These are phyloP conservation scores for Melanophora roralis DNA, from an alignment of 2,888 invertebrate species.

Conservation along the genomic window DNA sequence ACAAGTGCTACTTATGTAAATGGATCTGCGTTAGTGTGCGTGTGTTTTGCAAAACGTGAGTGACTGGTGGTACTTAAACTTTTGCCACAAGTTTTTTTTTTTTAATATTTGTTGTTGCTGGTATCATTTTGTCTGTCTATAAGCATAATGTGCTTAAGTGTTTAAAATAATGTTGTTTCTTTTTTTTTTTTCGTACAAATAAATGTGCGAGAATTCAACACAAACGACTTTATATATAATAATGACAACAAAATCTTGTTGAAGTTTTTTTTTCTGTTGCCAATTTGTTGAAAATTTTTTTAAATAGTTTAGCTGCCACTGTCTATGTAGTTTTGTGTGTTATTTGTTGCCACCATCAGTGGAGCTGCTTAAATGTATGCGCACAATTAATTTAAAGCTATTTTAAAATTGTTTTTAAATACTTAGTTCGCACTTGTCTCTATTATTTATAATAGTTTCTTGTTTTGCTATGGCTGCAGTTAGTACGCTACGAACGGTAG, in stretches of 20 bases:
- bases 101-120: background rate
- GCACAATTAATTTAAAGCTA: slow-evolving; percentile 67
- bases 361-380: slow-evolving; percentile 61
- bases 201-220: background rate
- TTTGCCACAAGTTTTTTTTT: slow-evolving; percentile 26
- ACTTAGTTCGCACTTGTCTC: slow-evolving; percentile 57
- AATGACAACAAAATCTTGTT: slow-evolving; percentile 52
- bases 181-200: background rate
- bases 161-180: slow-evolving; percentile 1
- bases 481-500: slow-evolving; percentile 19
- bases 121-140: slow-evolving; percentile 15
- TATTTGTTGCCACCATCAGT: slow-evolving; percentile 16
- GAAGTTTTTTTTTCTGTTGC: background rate
- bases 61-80: slow-evolving; percentile 39
- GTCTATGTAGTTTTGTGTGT: background rate
- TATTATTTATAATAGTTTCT: slow-evolving; percentile 31
- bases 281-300: background rate
- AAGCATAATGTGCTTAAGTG: slow-evolving; percentile 30
- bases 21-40: background rate
- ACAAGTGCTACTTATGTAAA: slow-evolving; percentile 17
- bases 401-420: slow-evolving; percentile 65
- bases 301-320: background rate
- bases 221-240: slow-evolving; percentile 34
- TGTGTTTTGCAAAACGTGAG: background rate
- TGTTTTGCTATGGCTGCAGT: background rate